A percentile compares a stretch with the other conserved stretches of the same genome.
phyloP scores from a whole-genome alignment of 2,797 vertebrate species.

The Telmatherina bonti region DNA sequence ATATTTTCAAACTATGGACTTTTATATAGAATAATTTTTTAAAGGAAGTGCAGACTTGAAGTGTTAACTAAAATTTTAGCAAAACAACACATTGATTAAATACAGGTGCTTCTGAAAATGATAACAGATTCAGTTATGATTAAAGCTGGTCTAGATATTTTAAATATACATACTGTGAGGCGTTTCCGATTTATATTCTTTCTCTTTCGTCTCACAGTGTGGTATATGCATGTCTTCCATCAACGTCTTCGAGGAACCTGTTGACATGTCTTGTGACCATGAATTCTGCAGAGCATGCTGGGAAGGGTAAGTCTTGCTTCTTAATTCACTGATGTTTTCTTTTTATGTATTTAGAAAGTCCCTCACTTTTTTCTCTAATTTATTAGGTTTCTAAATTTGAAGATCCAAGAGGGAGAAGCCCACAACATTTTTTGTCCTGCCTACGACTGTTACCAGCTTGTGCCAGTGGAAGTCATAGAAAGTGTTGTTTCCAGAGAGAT shows the following conservation, averaged over 20 bases:
- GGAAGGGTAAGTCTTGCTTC: constrained; percentile 91
- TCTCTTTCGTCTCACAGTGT: constrained; percentile 84
- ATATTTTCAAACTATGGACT: neutral
- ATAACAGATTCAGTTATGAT: neutral
- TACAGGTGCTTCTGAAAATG: constrained; percentile 7
- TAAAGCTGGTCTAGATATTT: neutral
- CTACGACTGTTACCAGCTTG: constrained; percentile 97
- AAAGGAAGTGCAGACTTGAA: neutral
- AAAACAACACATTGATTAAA: neutral
- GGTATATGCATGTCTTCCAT: constrained; percentile 98
- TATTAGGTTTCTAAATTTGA: constrained; percentile 95
- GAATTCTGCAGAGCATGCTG: constrained; percentile 98
- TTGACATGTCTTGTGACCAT: constrained; percentile 97
- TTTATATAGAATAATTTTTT: neutral
- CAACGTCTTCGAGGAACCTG: constrained; percentile 95
- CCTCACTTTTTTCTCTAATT: constrained; percentile 2
- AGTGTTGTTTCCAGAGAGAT: constrained; percentile 98
- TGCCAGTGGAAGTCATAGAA: constrained; percentile 98
- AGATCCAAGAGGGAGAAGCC: constrained; percentile 99
- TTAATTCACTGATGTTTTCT: too few relatives aligned
- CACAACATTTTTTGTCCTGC: constrained; percentile 99
- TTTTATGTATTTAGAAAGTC: neutral
- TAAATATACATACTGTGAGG: neutral
- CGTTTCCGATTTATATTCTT: neutral
- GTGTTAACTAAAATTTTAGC: neutral